phyloP scores from a whole-genome alignment of 2,113 vertebrate genomes.

The Choloepus hoffmanni region DNA sequence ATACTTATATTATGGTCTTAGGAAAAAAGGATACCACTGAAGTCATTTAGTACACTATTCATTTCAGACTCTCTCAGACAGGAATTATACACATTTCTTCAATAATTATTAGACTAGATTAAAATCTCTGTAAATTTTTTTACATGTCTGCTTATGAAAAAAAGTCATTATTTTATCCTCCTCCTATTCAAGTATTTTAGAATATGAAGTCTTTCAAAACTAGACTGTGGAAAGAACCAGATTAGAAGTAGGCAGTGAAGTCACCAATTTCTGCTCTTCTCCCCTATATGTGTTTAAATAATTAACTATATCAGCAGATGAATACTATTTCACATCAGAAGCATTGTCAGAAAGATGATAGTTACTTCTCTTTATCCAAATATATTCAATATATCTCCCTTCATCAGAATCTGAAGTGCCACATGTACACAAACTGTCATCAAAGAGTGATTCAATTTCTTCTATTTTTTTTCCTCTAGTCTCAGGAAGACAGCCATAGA shows the following conservation, averaged over 20 bases:
- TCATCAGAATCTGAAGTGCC: constrained; percentile 95
- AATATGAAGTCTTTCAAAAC: constrained; percentile 81
- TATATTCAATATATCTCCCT: constrained; percentile 97
- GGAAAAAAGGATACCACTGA: constrained; percentile 63
- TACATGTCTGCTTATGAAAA: constrained; percentile 77
- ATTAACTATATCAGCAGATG: constrained; percentile 83
- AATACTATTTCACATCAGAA: constrained; percentile 95
- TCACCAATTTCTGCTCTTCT: constrained; percentile 85
- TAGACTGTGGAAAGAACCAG: constrained; percentile 86
- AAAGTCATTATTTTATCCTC: constrained; percentile 76
- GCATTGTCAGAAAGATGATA: constrained; percentile 99
- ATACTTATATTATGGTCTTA: constrained; percentile 66
- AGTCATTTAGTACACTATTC: constrained; percentile 65
- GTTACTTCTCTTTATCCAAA: constrained; percentile 99
- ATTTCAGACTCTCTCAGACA: constrained; percentile 50
- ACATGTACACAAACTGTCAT: constrained; percentile 95
- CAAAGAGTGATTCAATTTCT: constrained; percentile 97
- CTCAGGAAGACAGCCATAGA: constrained; percentile 97
- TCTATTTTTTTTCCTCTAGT: constrained; percentile 97
- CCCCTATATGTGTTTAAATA: constrained; percentile 83
- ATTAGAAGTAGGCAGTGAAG: constrained; percentile 88
- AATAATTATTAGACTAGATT: constrained; percentile 66
- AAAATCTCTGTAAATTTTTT: constrained; percentile 63
- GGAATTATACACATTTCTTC: not conserved
- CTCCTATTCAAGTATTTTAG: constrained; percentile 78